Percentiles rank a stretch among this genome's conserved stretches.
Evolutionary conservation across 2,888 invertebrate species (phyloP).

Genomic region (Lepas anatifera): DNA sequence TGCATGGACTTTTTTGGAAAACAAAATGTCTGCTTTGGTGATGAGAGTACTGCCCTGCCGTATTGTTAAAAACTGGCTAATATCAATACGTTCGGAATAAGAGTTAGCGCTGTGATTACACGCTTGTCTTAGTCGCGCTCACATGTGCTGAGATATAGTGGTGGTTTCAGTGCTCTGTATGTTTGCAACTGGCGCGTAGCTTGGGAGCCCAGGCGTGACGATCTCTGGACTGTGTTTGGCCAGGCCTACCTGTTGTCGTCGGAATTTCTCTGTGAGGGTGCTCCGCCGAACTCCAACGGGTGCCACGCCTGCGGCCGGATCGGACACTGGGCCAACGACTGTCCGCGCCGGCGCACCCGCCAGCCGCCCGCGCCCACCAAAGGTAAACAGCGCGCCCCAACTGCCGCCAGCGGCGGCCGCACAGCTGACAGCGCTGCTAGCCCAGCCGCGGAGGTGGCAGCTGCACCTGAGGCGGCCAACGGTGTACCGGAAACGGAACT

Average conservation of each 20-base stretch:
- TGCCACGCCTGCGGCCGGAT: constrained; percentile 43
- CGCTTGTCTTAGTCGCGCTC: no score
- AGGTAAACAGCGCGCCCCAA: background rate
- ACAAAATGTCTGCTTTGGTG: no score
- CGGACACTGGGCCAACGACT: constrained; percentile 41
- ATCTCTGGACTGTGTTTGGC: no score
- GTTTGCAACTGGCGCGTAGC: no score
- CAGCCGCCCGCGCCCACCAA: background rate
- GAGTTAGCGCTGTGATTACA: no score
- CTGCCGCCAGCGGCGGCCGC: background rate
- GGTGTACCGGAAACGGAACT: background rate
- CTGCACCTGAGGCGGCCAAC: background rate
- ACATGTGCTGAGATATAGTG: no score
- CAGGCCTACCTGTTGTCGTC: constrained; percentile 32
- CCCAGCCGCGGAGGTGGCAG: background rate
- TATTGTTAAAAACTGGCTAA: no score
- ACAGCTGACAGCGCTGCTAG: background rate
- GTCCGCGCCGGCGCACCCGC: constrained; percentile 28
- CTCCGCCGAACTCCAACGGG: constrained; percentile 41
- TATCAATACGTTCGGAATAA: no score
- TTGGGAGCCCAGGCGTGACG: no score
- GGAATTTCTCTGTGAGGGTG: constrained; percentile 33
- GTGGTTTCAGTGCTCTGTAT: no score
- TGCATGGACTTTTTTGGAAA: no score
- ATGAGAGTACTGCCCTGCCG: no score